Evolutionary conservation across 2,797 vertebrate genomes (phyloP).

Genomic region (Lateolabrax maculatus): DNA sequence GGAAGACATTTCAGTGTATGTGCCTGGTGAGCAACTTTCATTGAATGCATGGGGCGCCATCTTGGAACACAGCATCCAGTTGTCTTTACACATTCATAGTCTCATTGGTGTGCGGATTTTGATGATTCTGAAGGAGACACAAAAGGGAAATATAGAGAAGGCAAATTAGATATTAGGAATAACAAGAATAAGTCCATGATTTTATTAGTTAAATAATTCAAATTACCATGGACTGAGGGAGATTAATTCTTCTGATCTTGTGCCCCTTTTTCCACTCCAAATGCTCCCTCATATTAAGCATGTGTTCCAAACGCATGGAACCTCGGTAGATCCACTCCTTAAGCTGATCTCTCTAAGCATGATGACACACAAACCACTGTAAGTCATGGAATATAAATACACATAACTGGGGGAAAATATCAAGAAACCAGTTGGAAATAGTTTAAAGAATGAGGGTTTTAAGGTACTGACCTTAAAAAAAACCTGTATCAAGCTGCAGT

Average conservation of each 20-base stretch:
- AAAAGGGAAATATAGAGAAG: not conserved
- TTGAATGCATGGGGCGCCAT: not conserved
- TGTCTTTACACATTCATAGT: not conserved
- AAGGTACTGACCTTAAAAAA: constrained; percentile 55
- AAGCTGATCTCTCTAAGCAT: constrained; percentile 84
- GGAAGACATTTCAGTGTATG: not conserved
- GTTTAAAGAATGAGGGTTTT: not conserved
- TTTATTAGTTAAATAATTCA: not conserved
- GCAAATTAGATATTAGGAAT: not conserved
- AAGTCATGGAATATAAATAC: not conserved
- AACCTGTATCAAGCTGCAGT: constrained; percentile 87
- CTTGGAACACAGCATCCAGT: not conserved
- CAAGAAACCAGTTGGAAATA: not conserved
- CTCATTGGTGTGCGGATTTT: not conserved
- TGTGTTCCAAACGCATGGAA: constrained; percentile 89
- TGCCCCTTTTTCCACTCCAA: accelerated
- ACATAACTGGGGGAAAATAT: not conserved
- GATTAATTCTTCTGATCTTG: not conserved
- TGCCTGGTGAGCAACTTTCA: not conserved
- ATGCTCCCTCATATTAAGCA: constrained; percentile 53
- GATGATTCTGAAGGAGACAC: constrained; percentile 28
- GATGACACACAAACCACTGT: constrained; percentile 21
- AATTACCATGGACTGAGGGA: not conserved
- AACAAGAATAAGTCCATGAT: not conserved
- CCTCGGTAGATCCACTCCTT: constrained; percentile 93